Percentiles rank a stretch among this genome's conserved stretches.
Evolutionary conservation across 2,113 vertebrate genomes (phyloP).

Genomic region (Scortum barcoo): DNA sequence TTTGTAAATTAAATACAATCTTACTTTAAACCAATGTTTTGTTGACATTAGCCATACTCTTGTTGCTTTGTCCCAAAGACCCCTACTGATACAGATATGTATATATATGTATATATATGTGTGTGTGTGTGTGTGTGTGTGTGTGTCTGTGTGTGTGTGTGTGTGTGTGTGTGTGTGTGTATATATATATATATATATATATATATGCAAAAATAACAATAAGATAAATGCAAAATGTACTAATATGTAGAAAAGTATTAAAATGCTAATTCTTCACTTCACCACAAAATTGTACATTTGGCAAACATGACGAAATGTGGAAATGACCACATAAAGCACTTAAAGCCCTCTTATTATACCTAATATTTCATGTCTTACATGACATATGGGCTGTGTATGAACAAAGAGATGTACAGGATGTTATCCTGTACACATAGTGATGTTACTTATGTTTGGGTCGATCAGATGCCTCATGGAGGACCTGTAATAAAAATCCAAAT

Average conservation of each 20-base stretch:
- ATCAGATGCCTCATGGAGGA: too few relatives aligned
- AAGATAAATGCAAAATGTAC: background rate
- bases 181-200: too few relatives aligned
- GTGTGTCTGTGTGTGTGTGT: too few relatives aligned
- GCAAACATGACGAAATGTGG: background rate
- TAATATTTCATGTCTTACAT: background rate
- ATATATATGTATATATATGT: too few relatives aligned
- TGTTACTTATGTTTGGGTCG: background rate
- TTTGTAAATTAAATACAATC: background rate
- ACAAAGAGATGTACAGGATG: background rate
- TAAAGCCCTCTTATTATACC: background rate
- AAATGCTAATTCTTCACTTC: background rate
- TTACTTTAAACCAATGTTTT: background rate
- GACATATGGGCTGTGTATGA: background rate
- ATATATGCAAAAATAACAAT: background rate
- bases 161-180: too few relatives aligned
- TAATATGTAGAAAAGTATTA: background rate
- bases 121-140: too few relatives aligned
- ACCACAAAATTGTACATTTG: background rate
- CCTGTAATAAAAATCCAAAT: too few relatives aligned
- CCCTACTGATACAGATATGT: background rate
- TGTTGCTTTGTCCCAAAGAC: background rate
- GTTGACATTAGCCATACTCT: background rate
- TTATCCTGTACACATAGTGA: background rate
- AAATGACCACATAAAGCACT: too few relatives aligned